Base-by-base conservation (phyloP, 2,113 vertebrate species). In the Trachemys scripta region DNA sequence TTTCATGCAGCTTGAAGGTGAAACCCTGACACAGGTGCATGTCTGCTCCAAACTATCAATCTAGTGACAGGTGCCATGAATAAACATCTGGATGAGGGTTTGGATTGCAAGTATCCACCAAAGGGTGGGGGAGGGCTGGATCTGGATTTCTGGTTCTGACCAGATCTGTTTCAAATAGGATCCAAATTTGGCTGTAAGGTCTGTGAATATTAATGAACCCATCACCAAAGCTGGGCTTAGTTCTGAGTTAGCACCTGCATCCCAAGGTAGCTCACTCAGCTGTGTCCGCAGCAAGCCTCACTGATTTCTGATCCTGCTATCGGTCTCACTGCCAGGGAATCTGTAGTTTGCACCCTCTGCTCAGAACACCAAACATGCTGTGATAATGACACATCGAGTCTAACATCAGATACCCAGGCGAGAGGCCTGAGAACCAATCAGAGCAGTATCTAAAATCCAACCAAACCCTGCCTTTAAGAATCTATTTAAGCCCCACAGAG, bases 161-260 rank as follows among this genome's bases (percentile, higher is more conserved):
- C 25, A 42, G 24, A 25, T 76, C 38, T 45, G 42, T 27, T 45
- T 24, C 42, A 76, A 47, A 76, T 22, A 45, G 22, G 65, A 24
- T 12, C 42, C 22, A 45, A 20, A 84, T 59, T 59, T 10, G 3
- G 2, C 1, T 2, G 17, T n/a, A 27, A 27, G 31, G 50, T 80
- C 6, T 47, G 17, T 12, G 42, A 24, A 31, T 38, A 51, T 84
- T 51, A 56, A 22, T 56, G 87, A 47, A 42, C 72, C 50, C 6
- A 47, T 85, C 5, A 45, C n/a, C 2, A 0, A 25, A 38, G 8
- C 47, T 17, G 1, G 3, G 42, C 16, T 10, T 38, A 76, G 62
- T n/a, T 72, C 17, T 0, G 0, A 47, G 50, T 47, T 49, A 0
- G 0, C 29, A 31, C 17, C 9, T 35, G 25, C 0, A 0, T 2